These are phyloP conservation scores for Trachelus stipa DNA, from an alignment of 2,888 invertebrate species.

Conservation along the genomic window DNA sequence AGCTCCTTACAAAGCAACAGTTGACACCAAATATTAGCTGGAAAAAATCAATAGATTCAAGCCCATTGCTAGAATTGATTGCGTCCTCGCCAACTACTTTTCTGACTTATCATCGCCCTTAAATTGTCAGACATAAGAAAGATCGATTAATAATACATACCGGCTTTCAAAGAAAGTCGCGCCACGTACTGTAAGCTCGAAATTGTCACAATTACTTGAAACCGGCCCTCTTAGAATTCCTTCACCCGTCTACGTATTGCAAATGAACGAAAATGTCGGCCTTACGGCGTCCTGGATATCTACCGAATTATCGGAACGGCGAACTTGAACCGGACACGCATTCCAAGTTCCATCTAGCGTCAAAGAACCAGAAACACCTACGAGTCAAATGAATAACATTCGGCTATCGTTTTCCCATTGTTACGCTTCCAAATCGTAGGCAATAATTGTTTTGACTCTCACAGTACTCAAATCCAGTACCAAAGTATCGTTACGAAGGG, in stretches of 20 bases:
- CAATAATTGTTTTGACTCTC: neutral
- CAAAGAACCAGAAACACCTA: neutral
- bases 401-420: neutral
- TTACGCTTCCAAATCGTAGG: neutral
- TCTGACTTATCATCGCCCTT: neutral
- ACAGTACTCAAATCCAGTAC: neutral
- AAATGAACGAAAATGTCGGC: slow-evolving; percentile 38
- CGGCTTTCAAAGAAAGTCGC: neutral
- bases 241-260: slow-evolving; percentile 28
- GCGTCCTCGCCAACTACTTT: neutral
- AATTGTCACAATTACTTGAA: neutral
- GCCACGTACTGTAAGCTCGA: neutral
- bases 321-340: neutral
- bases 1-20: neutral
- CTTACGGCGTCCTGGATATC: slow-evolving; percentile 32
- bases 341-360: neutral
- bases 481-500: neutral
- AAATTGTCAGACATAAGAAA: neutral
- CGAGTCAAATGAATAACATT: neutral
- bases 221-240: neutral
- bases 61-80: neutral
- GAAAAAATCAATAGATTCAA: neutral
- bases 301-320: neutral
- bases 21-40: neutral
- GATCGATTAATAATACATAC: neutral